Conservation (phyloP, 2,113 vertebrate genomes). For the Acanthisitta chloris region DNA sequence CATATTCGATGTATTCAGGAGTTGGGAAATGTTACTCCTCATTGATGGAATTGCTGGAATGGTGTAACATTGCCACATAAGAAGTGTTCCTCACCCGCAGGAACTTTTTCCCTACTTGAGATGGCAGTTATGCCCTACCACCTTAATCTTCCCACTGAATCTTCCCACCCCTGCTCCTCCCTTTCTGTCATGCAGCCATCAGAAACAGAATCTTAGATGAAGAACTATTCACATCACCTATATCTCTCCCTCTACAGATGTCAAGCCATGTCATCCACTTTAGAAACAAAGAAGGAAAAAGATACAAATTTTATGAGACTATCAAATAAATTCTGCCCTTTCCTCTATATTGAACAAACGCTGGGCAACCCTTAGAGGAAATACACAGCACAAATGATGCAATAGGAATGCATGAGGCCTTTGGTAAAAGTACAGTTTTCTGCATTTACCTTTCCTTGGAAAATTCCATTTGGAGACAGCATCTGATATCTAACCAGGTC, state of each 20-base stretch:
- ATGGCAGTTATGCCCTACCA: neutral
- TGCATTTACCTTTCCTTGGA: neutral
- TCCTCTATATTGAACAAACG: neutral
- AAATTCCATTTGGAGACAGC: neutral
- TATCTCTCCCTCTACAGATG: neutral
- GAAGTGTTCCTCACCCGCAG: neutral
- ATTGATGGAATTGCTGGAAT: neutral
- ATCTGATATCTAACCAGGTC: conserved; percentile 11
- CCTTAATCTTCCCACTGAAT: neutral
- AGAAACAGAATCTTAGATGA: neutral
- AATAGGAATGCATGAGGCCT: neutral
- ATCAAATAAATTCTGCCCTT: neutral
- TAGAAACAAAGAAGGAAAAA: neutral
- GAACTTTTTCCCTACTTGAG: fast-evolving
- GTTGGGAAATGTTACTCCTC: neutral
- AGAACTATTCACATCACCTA: neutral
- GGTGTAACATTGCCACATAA: neutral
- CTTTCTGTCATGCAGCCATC: neutral
- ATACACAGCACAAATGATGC: neutral
- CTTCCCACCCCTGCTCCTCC: neutral
- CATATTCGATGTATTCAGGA: neutral
- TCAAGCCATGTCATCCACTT: neutral
- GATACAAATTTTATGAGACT: neutral
- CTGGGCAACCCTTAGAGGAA: neutral
- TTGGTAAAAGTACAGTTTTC: neutral